These are phyloP conservation scores for Tuta absoluta DNA, from an alignment of 2,888 invertebrate genomes.

Conservation along the genomic window DNA sequence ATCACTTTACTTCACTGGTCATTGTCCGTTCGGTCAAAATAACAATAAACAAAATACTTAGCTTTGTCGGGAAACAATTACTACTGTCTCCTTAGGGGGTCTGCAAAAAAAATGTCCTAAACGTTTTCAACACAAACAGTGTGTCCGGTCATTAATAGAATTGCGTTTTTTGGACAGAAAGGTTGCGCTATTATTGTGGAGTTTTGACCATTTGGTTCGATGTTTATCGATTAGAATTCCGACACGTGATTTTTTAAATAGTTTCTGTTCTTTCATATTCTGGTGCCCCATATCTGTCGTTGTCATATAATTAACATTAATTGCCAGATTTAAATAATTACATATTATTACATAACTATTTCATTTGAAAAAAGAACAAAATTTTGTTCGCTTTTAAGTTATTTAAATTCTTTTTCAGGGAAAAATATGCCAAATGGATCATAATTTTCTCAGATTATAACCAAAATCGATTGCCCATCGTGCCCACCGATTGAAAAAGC, in stretches of 20 bases:
- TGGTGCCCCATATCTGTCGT: too few relatives aligned
- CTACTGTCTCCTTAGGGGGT: constrained; percentile 47
- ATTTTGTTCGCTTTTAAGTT: too few relatives aligned
- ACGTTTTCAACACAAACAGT: constrained; percentile 16
- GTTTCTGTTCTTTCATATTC: too few relatives aligned
- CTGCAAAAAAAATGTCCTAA: constrained; percentile 36
- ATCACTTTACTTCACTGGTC: not conserved
- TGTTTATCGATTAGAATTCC: not conserved
- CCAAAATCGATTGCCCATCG: not conserved
- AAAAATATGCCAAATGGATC: not conserved
- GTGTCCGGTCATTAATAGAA: not conserved
- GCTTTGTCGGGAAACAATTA: constrained; percentile 56
- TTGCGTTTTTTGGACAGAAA: not conserved
- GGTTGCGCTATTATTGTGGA: not conserved
- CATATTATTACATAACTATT: too few relatives aligned
- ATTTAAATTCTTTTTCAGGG: too few relatives aligned
- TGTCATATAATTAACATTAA: too few relatives aligned
- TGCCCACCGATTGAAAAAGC: constrained; percentile 9
- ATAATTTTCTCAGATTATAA: not conserved
- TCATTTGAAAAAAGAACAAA: too few relatives aligned
- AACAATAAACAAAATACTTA: constrained; percentile 46
- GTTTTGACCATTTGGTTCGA: not conserved
- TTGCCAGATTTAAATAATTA: too few relatives aligned
- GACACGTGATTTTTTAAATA: too few relatives aligned
- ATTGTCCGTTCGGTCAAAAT: constrained; percentile 50